Base-by-base conservation (phyloP, 2,888 invertebrate genomes). In the Nemurella pictetii region DNA sequence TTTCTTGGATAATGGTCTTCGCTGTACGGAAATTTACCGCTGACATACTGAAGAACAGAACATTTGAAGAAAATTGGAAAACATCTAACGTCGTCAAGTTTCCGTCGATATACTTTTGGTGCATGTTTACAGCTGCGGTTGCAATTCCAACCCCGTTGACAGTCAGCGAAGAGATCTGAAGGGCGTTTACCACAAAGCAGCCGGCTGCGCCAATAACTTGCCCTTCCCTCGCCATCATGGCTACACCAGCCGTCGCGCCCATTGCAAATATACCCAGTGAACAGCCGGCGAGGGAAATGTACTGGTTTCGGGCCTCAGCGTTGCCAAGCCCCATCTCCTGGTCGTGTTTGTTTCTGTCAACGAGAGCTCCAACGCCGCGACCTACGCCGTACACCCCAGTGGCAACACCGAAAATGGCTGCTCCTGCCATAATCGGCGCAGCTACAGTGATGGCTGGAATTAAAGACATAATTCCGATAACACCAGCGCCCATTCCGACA, bases 381-480 rank as follows among this genome's bases (percentile, higher is more conserved):
- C 83, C 72, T 9, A 75, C 55, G 0, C 85, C 85, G 35, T 86
- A 86, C 4, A 26, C 86, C 55, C 86, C 84, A 0, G 83, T 80
- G 12, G 30, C 81, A 0, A 55, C 75, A 32, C 73, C 83, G 0
- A 26, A 78, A 0, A 77, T 29, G 4, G 84, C 27, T 36, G 86
- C 83, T 0, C 78, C 78, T 3, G 29, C n/a, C 78, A 78, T 27
- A 9, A 78, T 12, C 9, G 78, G 78, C 27, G 74, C 77, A 0
- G 72, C 55, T 0, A 86, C 4, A 0, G 86, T 80, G 12, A 83
- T 72, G 1, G 85, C 83, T 28, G 92, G 92, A 87, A 93, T 91
- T 0, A 84, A 12, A 29, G 84, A 32, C 0, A 75, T 75, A 1
- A 73, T 26, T 29, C 73, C 72, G n/a, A 84, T 75, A 25, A 84